These are phyloP conservation scores for Maccullochella peelii DNA, from an alignment of 2,113 vertebrate genomes.

Conservation along the genomic window DNA sequence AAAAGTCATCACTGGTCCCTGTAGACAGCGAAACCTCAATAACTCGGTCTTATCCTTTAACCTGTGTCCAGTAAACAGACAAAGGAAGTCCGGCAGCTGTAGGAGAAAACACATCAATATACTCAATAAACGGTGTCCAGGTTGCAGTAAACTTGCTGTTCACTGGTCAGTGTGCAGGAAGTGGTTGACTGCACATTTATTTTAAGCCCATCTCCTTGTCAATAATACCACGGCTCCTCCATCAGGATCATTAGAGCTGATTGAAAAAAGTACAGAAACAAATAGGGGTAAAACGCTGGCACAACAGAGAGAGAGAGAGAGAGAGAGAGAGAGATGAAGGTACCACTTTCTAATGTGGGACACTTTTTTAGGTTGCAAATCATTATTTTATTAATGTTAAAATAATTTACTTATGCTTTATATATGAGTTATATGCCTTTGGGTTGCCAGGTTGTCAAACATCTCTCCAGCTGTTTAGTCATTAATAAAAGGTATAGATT, in stretches of 20 bases:
- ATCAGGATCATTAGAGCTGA: conserved; percentile 3
- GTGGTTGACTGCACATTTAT: neutral
- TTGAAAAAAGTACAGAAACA: neutral
- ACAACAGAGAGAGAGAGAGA: neutral
- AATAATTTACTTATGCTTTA: neutral
- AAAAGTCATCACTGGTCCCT: neutral
- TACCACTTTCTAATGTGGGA: neutral
- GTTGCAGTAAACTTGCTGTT: conserved; percentile 8
- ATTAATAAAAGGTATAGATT: neutral
- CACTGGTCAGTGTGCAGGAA: neutral
- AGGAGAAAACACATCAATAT: conserved; percentile 43
- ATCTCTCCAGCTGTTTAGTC: neutral
- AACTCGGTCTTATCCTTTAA: conserved; percentile 4
- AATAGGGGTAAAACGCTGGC: conserved; percentile 30
- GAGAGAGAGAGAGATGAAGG: neutral
- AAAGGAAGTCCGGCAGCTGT: conserved; percentile 2
- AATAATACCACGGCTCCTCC: conserved; percentile 10
- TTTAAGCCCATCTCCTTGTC: neutral
- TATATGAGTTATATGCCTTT: neutral
- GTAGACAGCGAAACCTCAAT: neutral
- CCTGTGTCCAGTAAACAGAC: conserved; percentile 24
- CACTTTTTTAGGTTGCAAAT: neutral
- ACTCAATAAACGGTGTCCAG: neutral
- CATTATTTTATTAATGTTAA: neutral
- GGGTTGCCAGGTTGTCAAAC: neutral